phyloP scores from a whole-genome alignment of 2,113 vertebrate species.

The Antechinus flavipes region DNA sequence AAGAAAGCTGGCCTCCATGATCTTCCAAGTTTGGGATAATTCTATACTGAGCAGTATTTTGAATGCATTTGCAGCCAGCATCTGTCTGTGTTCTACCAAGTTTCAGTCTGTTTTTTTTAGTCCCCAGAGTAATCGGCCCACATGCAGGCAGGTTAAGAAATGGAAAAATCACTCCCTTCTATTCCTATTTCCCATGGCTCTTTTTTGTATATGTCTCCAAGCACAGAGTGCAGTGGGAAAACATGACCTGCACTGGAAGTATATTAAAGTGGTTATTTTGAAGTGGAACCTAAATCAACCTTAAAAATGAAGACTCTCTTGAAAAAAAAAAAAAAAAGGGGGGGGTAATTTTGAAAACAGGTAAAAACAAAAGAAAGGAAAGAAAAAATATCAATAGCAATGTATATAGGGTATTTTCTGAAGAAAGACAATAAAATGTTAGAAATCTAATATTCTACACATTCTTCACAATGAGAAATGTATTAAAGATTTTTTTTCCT shows the following conservation, averaged over 20 bases:
- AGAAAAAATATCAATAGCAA: not conserved
- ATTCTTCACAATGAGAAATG: not conserved
- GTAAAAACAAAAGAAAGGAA: not conserved
- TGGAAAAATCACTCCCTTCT: constrained; percentile 79
- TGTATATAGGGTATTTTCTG: not conserved
- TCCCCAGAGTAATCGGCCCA: constrained; percentile 82
- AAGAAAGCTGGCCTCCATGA: constrained; percentile 63
- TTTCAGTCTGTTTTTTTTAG: constrained; percentile 82
- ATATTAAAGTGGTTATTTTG: not conserved
- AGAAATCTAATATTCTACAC: not conserved
- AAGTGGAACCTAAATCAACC: not conserved
- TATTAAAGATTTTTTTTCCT: not conserved
- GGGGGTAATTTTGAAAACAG: not conserved
- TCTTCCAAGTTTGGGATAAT: constrained; percentile 82
- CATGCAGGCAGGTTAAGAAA: constrained; percentile 76
- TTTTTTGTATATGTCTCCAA: constrained; percentile 65
- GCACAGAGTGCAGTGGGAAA: constrained; percentile 70
- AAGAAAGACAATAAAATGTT: not conserved
- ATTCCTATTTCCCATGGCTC: constrained; percentile 80
- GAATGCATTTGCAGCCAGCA: constrained; percentile 70
- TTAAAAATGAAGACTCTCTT: not conserved
- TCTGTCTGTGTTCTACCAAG: constrained; percentile 71
- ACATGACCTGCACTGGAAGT: constrained; percentile 47
- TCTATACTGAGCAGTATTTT: constrained; percentile 80
- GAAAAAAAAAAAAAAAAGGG: not conserved